Base-by-base conservation (phyloP, 2,113 vertebrate species). In the Periophthalmus modestus region DNA sequence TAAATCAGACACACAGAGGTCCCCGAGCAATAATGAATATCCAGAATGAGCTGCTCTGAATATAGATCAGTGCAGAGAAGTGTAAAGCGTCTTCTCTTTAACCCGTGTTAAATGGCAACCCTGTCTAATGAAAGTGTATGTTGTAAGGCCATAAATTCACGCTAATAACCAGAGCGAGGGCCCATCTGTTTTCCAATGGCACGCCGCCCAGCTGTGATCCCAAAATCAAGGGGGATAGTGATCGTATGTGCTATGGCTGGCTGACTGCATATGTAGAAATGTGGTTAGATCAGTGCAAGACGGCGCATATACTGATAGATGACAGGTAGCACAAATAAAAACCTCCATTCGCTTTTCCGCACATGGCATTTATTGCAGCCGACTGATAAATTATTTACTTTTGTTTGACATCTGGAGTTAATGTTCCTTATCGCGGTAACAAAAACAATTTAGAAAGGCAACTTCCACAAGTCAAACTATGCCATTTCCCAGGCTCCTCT, bases 361-460 rank as follows among this genome's bases (percentile, higher is more conserved):
- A 88, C 80, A 79, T 89, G 87, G 88, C 89, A 87, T 90, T 92
- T 90, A 92, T 91, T 89, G 85, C 84, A 70, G 82, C 82, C 74
- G 65, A 85, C 88, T 88, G 89, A 90, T 87, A 79, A 84, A 89
- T 92, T 92, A 93, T 93, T 93, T 93, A 91, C 88, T 90, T 43
- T 86, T 89, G 83, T 88, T 90, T 93, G 91, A 93, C 93, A 94
- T 94, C 92, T 93, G 92, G 89, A 94, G 91, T 93, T 94, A 94
- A 95, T 94, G 93, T 94, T 90, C 92, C 91, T 91, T 92, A 91
- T 93, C 94, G 91, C 84, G 81, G 88, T 92, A 93, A 94, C 91
- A 93, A 94, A 94, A 95, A 95, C 94, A 92, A 91, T 94, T 94
- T 94, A 90, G 92, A 94, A 93, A 94, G 84, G 90, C 89, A 93